Evolutionary conservation across 2,888 invertebrate genomes (phyloP).

Genomic region (Agrenia bidenticulata): DNA sequence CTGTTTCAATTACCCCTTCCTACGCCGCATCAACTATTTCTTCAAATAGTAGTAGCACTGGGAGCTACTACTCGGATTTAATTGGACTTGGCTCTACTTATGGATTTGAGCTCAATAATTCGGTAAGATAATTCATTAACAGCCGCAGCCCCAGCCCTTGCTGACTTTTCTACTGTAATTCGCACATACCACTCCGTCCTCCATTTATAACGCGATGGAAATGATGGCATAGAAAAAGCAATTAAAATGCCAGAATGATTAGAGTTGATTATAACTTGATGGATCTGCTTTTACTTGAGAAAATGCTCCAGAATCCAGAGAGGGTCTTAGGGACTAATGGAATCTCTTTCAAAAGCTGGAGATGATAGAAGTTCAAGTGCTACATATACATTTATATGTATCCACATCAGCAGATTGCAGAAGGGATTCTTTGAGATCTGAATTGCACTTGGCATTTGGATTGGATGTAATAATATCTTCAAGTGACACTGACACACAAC

Average conservation of each 20-base stretch:
- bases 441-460: no score
- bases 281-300: neutral
- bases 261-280: neutral
- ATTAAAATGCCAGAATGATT: conserved; percentile 7
- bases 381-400: no score
- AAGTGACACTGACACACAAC: conserved; percentile 8
- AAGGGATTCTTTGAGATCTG: neutral
- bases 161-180: no score
- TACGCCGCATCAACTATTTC: neutral
- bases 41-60: neutral
- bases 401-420: neutral
- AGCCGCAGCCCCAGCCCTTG: no score
- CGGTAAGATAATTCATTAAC: neutral
- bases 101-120: neutral
- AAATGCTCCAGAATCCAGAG: neutral
- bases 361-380: neutral
- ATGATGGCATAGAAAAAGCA: neutral
- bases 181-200: no score
- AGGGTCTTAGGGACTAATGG: neutral
- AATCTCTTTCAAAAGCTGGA: conserved; percentile 1
- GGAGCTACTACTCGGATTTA: conserved; percentile 21
- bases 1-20: neutral
- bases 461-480: neutral
- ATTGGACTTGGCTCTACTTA: conserved; percentile 15
- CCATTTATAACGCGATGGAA: no score